A percentile compares a stretch with the other conserved stretches of the same genome.
These are phyloP conservation scores for Diplodus puntazzo DNA, from an alignment of 2,797 vertebrate species.

Conservation along the genomic window DNA sequence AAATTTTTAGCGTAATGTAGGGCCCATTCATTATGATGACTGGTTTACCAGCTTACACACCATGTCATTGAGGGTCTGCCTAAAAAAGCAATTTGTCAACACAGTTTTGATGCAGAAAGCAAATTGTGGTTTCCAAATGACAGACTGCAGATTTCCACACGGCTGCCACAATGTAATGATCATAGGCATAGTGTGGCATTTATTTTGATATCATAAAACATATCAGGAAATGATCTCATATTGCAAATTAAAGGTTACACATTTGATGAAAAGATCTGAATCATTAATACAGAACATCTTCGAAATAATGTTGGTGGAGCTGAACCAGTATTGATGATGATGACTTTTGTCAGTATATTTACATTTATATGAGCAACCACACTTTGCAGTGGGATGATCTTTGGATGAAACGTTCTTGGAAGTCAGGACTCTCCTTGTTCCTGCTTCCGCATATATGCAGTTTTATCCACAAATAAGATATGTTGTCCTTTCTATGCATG, in stretches of 20 bases:
- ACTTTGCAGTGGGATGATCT: neutral
- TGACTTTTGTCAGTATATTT: too few species aligned
- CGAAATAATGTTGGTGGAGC: neutral
- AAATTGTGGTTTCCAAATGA: neutral
- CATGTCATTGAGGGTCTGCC: neutral
- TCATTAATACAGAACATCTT: neutral
- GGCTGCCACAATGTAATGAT: neutral
- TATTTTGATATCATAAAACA: neutral
- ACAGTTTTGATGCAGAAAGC: neutral
- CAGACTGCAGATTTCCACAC: neutral
- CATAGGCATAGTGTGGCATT: neutral
- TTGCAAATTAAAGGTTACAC: neutral
- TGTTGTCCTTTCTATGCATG: neutral
- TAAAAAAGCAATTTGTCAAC: neutral
- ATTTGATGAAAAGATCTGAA: neutral
- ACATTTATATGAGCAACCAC: neutral
- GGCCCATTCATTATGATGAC: neutral
- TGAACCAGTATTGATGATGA: neutral
- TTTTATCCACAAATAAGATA: neutral
- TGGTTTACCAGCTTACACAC: neutral
- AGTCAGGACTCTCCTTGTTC: neutral
- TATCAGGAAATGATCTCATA: neutral
- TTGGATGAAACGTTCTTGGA: neutral
- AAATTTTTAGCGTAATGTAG: neutral
- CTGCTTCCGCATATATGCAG: neutral